Base-by-base conservation (phyloP, 2,113 vertebrate genomes). In the Hassar affinis region DNA sequence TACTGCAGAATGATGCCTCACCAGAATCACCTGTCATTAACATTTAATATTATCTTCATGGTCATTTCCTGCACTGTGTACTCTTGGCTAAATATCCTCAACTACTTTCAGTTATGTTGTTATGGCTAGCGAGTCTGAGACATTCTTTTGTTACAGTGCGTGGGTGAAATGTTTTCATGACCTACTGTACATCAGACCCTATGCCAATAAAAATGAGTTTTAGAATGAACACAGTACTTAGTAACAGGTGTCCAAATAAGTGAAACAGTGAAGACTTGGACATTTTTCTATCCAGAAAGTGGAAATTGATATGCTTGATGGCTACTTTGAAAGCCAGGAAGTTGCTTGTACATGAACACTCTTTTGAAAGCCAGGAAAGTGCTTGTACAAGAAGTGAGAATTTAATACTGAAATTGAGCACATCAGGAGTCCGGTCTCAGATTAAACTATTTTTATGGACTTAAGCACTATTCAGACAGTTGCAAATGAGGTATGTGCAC, bases 181-280 rank as follows among this genome's bases (percentile, higher is more conserved):
- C 25, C n/a, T 12, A 45, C 35, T 12, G 9, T 25, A 69, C 20
- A 42, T 45, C 20, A 45, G 66, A 20, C 38, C 20, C 20, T 69
- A 11, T 12, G 49, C n/a, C 38, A 71, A 11, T 38, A 38, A 47
- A 20, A 25, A 22, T 25, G 14, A 42, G 33, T 68, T 68, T 68
- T 38, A 20, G 22, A 71, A 71, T n/a, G 25, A 45, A 25, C 2
- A 3, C 33, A 25, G 68, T 45, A 45, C 35, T 71, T 25, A 2
- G 66, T 42, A 69, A 69, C 66, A 69, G 66, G 20, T 69, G 35
- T 69, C 20, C 20, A 71, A 71, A 71, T 71, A 47, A 71, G 10
- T 5, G 6, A 47, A n/a, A 7, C 25, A n/a, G 2, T 69, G 7
- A 22, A 42, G 35, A 6, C 62, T 68, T 20, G 35, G 22, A 20